Conservation (phyloP, 2,113 vertebrate species). For the Sisor rabdophorus region DNA sequence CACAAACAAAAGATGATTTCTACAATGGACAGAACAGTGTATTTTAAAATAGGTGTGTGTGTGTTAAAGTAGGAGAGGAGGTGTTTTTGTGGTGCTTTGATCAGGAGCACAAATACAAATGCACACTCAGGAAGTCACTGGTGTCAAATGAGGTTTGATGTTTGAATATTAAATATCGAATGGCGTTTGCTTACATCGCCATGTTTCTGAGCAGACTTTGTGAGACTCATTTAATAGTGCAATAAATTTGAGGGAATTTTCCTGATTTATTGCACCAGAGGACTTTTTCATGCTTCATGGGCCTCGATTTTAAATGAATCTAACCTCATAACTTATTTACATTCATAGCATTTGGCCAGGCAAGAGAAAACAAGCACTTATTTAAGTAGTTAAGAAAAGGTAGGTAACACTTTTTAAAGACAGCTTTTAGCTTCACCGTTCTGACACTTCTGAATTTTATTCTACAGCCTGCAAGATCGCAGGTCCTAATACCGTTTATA, state of each 20-base stretch:
- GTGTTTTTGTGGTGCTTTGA: slow-evolving; percentile 15
- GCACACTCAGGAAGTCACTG: slow-evolving; percentile 21
- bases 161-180: slow-evolving; percentile 15
- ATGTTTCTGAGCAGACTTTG: neutral
- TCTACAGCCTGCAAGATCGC: too few relatives aligned
- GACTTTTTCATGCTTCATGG: neutral
- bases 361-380: too few relatives aligned
- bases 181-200: neutral
- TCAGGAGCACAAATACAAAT: slow-evolving; percentile 49
- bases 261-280: neutral
- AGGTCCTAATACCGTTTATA: too few relatives aligned
- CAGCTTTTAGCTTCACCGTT: too few relatives aligned
- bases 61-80: too few relatives aligned
- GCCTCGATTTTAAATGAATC: neutral
- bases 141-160: neutral
- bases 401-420: too few relatives aligned
- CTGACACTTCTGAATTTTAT: too few relatives aligned
- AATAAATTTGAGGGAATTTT: neutral
- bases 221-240: neutral
- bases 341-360: too few relatives aligned
- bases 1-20: slow-evolving; percentile 55
- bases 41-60: too few relatives aligned
- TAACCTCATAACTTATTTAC: neutral
- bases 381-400: too few relatives aligned
- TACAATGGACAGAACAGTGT: slow-evolving; percentile 52